These are phyloP conservation scores for Apteryx mantelli DNA, from an alignment of 2,113 vertebrate genomes.

Conservation along the genomic window DNA sequence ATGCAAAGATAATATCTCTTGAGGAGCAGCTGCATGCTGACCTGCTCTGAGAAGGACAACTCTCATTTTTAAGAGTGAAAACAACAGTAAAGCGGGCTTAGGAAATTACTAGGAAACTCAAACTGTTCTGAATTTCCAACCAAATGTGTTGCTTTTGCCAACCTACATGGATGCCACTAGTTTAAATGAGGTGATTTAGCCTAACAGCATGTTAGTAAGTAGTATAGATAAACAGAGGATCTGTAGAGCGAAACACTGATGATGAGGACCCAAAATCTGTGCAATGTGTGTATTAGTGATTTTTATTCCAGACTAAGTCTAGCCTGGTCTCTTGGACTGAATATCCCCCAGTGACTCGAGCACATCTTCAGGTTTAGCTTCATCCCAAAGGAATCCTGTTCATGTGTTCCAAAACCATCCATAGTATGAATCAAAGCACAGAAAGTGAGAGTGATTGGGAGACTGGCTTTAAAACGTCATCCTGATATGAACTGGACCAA, in stretches of 20 bases:
- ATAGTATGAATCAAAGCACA: not conserved
- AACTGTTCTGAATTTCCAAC: not conserved
- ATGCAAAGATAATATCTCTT: not conserved
- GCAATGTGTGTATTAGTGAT: no score
- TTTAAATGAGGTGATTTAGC: not conserved
- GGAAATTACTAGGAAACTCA: not conserved
- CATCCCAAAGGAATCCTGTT: not conserved
- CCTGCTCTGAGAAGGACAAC: fast-evolving
- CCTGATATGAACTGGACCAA: not conserved
- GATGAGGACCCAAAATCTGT: no score
- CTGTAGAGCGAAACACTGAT: no score
- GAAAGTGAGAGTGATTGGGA: not conserved
- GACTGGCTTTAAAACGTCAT: not conserved
- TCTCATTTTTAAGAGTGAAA: not conserved
- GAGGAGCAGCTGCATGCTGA: not conserved
- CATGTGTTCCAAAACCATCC: fast-evolving
- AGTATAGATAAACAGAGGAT: no score
- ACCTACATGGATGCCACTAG: no score
- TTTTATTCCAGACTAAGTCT: not conserved
- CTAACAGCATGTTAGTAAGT: no score
- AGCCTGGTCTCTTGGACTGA: not conserved
- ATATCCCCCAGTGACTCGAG: not conserved
- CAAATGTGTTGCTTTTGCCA: not conserved
- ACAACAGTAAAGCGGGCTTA: not conserved
- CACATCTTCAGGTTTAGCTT: not conserved